phyloP scores from a whole-genome alignment of 2,888 invertebrate genomes.

The Anorthoa munda region DNA sequence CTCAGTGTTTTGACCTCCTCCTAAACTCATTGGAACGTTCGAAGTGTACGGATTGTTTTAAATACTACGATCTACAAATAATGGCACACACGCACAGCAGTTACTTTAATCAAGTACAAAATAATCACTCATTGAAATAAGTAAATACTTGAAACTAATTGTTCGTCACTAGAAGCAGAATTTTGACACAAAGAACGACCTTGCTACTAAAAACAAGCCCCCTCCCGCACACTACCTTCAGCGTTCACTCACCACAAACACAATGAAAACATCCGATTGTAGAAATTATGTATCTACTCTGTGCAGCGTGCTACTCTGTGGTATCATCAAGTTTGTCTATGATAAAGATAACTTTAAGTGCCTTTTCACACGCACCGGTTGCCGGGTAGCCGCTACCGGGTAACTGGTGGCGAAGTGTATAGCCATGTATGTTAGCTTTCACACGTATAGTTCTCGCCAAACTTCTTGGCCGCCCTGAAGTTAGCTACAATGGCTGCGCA shows the following conservation, averaged over 20 bases:
- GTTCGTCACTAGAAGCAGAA: slow-evolving; percentile 85
- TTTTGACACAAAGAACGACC: slow-evolving; percentile 93
- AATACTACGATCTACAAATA: slow-evolving; percentile 79
- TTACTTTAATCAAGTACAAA: slow-evolving; percentile 80
- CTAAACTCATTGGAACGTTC: slow-evolving; percentile 96
- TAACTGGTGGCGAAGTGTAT: too few species aligned
- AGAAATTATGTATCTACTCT: neutral
- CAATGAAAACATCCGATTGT: slow-evolving; percentile 1
- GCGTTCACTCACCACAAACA: slow-evolving; percentile 9
- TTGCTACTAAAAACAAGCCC: slow-evolving; percentile 91
- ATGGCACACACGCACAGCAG: slow-evolving; percentile 82
- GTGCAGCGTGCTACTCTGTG: neutral
- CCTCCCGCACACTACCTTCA: slow-evolving; percentile 78
- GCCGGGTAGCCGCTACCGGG: too few species aligned
- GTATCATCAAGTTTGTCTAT: neutral
- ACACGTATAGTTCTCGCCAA: too few species aligned
- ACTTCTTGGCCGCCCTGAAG: too few species aligned
- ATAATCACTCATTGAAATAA: slow-evolving; percentile 82
- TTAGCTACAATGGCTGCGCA: too few species aligned
- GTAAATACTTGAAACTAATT: slow-evolving; percentile 84
- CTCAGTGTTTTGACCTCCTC: slow-evolving; percentile 93
- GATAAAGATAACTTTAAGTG: neutral
- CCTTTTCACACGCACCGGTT: too few species aligned
- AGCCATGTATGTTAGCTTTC: too few species aligned
- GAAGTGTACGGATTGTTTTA: slow-evolving; percentile 80